phyloP scores from a whole-genome alignment of 2,113 vertebrate genomes.

The Hystrix brachyura region DNA sequence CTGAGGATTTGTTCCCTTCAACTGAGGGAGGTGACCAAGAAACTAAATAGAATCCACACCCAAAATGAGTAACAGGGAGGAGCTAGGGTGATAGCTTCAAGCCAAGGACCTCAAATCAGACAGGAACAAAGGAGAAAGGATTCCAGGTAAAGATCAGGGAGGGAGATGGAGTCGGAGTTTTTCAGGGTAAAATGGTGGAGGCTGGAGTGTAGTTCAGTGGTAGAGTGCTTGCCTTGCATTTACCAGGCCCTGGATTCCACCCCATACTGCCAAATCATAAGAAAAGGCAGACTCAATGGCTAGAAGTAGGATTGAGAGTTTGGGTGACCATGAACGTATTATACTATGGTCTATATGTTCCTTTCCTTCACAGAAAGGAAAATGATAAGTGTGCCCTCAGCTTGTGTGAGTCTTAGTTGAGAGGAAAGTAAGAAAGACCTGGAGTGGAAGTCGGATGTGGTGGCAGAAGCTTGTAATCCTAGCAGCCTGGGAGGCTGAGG shows the following conservation, averaged over 20 bases:
- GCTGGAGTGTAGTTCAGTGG: background rate
- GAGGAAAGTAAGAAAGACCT: background rate
- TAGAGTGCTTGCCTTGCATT: background rate
- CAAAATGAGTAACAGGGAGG: background rate
- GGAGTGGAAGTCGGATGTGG: background rate
- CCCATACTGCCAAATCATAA: no score
- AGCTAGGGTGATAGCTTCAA: no score
- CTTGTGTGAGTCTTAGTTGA: no score
- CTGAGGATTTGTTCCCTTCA: background rate
- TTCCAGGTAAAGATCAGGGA: background rate
- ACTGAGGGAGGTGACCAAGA: background rate
- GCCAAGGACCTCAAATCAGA: no score
- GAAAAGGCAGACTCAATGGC: background rate
- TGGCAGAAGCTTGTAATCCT: background rate
- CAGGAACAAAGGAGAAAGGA: background rate
- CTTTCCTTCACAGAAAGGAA: background rate
- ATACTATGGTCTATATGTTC: no score
- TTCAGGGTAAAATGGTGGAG: background rate
- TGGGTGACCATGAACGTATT: background rate
- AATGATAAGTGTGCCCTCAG: background rate
- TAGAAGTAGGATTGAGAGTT: background rate
- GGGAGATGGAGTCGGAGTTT: accelerated
- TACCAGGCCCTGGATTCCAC: background rate
- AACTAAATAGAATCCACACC: background rate
- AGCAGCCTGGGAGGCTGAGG: background rate